These are phyloP conservation scores for Cyclophora albipunctata DNA, from an alignment of 2,888 invertebrate genomes.

Conservation along the genomic window DNA sequence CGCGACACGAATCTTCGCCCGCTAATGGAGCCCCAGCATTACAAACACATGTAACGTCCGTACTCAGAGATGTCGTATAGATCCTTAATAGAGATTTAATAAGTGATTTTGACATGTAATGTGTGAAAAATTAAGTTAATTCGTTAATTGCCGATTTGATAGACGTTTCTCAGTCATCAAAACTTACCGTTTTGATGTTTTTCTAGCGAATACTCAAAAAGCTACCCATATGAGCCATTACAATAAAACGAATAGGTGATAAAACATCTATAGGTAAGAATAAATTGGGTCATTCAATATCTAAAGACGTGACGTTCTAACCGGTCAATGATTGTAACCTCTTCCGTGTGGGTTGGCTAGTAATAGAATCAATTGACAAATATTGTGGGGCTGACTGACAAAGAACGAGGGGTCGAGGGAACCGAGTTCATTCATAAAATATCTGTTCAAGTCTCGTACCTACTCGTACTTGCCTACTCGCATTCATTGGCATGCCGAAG, in stretches of 20 bases:
- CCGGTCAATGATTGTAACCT: constrained; percentile 29
- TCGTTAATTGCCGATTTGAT: no score
- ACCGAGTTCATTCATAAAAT: constrained; percentile 23
- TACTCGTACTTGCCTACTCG: constrained; percentile 4
- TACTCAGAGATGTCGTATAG: no score
- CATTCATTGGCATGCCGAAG: constrained; percentile 9
- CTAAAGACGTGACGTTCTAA: constrained; percentile 19
- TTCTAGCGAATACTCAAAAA: no score
- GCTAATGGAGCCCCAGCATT: no score
- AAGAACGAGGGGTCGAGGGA: constrained; percentile 15
- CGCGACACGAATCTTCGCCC: no score
- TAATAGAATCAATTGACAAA: constrained; percentile 32
- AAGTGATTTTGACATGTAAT: no score
- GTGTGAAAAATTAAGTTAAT: no score
- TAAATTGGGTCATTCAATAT: constrained; percentile 21
- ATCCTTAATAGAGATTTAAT: no score
- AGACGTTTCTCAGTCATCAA: no score
- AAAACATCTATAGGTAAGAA: constrained; percentile 2
- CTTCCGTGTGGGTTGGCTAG: constrained; percentile 26
- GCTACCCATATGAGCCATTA: no score
- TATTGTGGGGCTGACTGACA: constrained; percentile 25
- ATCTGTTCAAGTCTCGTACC: constrained; percentile 8
- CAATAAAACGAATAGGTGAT: not conserved
- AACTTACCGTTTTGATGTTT: no score
- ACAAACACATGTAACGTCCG: no score